Percentiles rank a stretch among this genome's conserved stretches.
phyloP scores from a whole-genome alignment of 2,888 invertebrate genomes.

The Dilophus febrilis region DNA sequence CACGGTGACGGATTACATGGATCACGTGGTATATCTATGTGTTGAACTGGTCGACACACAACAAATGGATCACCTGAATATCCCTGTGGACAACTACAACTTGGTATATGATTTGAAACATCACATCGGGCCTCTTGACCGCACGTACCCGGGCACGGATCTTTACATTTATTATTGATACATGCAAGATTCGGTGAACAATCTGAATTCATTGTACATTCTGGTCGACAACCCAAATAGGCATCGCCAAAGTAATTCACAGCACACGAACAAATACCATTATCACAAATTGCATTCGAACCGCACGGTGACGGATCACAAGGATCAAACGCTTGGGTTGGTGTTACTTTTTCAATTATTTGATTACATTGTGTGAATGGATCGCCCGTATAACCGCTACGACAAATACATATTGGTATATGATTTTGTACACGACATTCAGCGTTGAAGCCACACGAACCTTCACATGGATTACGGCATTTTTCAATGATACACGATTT shows the following conservation, averaged over 20 bases:
- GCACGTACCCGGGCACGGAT: slow-evolving; percentile 60
- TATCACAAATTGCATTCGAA: slow-evolving; percentile 52
- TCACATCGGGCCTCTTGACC: slow-evolving; percentile 53
- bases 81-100: slow-evolving; percentile 51
- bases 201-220: slow-evolving; percentile 57
- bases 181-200: slow-evolving; percentile 51
- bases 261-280: slow-evolving; percentile 53
- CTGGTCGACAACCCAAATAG: slow-evolving; percentile 48
- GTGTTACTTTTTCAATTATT: slow-evolving; percentile 34
- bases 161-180: slow-evolving; percentile 50
- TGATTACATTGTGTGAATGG: slow-evolving; percentile 42
- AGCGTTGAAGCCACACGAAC: slow-evolving; percentile 53
- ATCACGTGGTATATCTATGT: slow-evolving; percentile 19
- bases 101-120: slow-evolving; percentile 57
- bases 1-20: slow-evolving; percentile 58
- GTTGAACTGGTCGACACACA: slow-evolving; percentile 34
- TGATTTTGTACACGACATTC: slow-evolving; percentile 54
- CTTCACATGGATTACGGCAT: slow-evolving; percentile 52
- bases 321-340: slow-evolving; percentile 35
- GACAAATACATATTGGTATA: slow-evolving; percentile 47
- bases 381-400: slow-evolving; percentile 44
- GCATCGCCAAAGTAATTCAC: slow-evolving; percentile 55
- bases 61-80: slow-evolving; percentile 53
- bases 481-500: slow-evolving; percentile 53
- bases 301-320: slow-evolving; percentile 63